Base-by-base conservation (phyloP, 1,140 invertebrate species). In the Pararge aegeria region DNA sequence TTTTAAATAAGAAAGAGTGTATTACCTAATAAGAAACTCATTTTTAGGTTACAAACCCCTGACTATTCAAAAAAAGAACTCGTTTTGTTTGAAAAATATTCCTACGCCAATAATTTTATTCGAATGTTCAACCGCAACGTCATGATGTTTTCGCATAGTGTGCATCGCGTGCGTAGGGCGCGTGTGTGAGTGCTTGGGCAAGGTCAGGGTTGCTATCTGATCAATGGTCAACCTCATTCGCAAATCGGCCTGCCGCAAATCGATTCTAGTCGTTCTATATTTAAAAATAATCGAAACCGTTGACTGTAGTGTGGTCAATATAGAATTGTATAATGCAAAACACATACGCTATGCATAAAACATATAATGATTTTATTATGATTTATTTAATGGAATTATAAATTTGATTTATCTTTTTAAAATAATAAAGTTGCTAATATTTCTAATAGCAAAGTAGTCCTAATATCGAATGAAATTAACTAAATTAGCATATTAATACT, bases 191-290 rank as follows among this genome's bases (percentile, higher is more conserved):
- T 78, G 56, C 70, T 85, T 89, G 83, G 64, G 83, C 80, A 87
- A 89, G 86, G 86, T 89, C 83, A 89, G 83, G 83, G 81, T 64
- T 83, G 76, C 80, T 85, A 83, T 88, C 84, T 73, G 81, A 85
- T 84, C 80, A 87, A 85, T 80, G 85, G 85, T 85, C 80, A 85
- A 71, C 70, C 68, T 75, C 70, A 73, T 79, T 77, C 73, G 78
- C 80, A 68, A 79, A 77, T 69, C 58, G 70, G 59, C 61, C 59
- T 66, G 59, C 44, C 46, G 27, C 34, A 21, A 63, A 67, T 67
- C 61, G 65, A 68, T 68, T 55, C 56, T 56, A 60, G 15, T 16
- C 4, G 52, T 30, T 48, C 29, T 38, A 49, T 61, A 48, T 56
- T 55, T 58, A 5, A 40, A 59, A 56, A 30, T 52, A 34, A 46